Percentiles rank a stretch among this genome's conserved stretches.
Conservation (phyloP, 2,888 invertebrate genomes). For the Lissocephala sabroskyi region DNA sequence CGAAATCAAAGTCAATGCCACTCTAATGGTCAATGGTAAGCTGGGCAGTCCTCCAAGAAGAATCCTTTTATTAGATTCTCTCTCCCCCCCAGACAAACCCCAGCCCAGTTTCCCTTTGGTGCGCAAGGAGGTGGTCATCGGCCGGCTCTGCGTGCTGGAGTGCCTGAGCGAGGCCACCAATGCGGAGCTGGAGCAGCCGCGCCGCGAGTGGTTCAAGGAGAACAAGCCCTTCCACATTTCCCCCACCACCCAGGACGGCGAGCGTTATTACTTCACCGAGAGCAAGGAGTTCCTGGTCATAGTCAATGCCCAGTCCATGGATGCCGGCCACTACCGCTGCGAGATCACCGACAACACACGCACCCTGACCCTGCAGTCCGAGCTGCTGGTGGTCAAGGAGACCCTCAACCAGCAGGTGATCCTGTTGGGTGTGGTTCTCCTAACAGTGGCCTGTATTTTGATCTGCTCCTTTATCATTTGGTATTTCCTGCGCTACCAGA, state of each 20-base stretch:
- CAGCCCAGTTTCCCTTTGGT: slow-evolving; percentile 82
- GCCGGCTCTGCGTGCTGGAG: slow-evolving; percentile 89
- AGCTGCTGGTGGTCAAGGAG: slow-evolving; percentile 61
- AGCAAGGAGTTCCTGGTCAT: slow-evolving; percentile 92
- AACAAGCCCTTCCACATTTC: slow-evolving; percentile 77
- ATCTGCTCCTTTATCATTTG: slow-evolving; percentile 85
- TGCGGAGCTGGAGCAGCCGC: slow-evolving; percentile 75
- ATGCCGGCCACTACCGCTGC: slow-evolving; percentile 92
- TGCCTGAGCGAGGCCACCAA: slow-evolving; percentile 78
- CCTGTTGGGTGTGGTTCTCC: slow-evolving; percentile 86
- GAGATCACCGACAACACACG: slow-evolving; percentile 82
- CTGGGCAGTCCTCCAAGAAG: background rate
- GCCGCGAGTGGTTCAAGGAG: slow-evolving; percentile 85
- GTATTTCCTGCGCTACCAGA: slow-evolving; percentile 49
- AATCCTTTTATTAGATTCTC: no score
- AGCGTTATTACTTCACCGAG: slow-evolving; percentile 89
- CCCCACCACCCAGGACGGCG: slow-evolving; percentile 68
- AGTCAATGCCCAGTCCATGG: slow-evolving; percentile 82
- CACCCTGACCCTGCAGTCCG: slow-evolving; percentile 54
- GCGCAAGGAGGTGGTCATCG: slow-evolving; percentile 84
- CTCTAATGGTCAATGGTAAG: slow-evolving; percentile 79
- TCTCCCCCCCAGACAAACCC: slow-evolving; percentile 89
- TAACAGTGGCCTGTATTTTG: slow-evolving; percentile 91
- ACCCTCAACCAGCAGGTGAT: slow-evolving; percentile 67
- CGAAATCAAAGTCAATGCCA: slow-evolving; percentile 87